These are phyloP conservation scores for Tenebrio molitor DNA, from an alignment of 1,140 invertebrate genomes.

Conservation along the genomic window DNA sequence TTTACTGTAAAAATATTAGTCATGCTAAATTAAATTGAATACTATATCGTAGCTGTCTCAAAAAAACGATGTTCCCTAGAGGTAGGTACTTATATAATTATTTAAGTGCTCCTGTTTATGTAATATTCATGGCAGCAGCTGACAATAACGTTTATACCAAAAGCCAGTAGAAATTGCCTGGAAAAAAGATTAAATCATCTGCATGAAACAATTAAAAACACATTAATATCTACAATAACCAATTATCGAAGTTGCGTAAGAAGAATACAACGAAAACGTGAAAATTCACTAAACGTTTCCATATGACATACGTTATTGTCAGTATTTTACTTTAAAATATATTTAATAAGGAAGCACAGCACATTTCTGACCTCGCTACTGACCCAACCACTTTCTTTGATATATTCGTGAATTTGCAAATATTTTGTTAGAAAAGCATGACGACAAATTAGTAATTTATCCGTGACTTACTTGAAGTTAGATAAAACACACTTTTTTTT, in stretches of 20 bases:
- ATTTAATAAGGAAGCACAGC: slow-evolving; percentile 23
- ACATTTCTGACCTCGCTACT: slow-evolving; percentile 13
- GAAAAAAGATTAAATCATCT: no score
- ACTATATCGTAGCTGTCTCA: background rate
- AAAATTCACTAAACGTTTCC: background rate
- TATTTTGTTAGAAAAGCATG: no score
- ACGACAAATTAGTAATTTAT: no score
- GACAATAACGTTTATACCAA: no score
- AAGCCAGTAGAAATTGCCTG: no score
- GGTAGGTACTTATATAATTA: background rate
- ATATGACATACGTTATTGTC: slow-evolving; percentile 10
- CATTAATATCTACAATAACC: no score
- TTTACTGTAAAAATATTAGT: background rate
- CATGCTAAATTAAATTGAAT: slow-evolving; percentile 21
- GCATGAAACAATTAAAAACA: no score
- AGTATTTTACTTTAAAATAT: slow-evolving; percentile 30
- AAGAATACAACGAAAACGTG: no score
- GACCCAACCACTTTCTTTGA: slow-evolving; percentile 32
- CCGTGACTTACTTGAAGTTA: no score
- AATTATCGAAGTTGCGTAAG: background rate
- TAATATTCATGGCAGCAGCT: no score
- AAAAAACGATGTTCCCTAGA: background rate
- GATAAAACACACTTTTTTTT: background rate
- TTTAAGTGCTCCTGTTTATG: no score
- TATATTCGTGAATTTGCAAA: background rate